A percentile compares a stretch with the other conserved stretches of the same genome.
Evolutionary conservation across 2,888 invertebrate genomes (phyloP).

Genomic region (Sycophila texana): DNA sequence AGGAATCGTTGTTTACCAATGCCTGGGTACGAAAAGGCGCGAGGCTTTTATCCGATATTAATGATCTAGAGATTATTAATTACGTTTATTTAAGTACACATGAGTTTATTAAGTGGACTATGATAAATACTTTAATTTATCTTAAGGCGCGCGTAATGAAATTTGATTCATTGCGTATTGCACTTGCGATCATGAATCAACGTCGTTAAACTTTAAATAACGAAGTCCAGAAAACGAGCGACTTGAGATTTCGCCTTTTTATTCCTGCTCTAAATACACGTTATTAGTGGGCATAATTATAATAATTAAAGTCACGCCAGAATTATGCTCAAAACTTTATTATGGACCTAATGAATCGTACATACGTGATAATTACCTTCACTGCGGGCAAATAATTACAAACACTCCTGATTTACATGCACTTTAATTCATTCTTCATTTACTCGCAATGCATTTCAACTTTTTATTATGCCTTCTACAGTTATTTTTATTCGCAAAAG

Average conservation of each 20-base stretch:
- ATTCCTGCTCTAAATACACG: neutral
- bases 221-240: neutral
- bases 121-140: too few species aligned
- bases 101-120: too few species aligned
- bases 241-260: neutral
- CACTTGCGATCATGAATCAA: neutral
- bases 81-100: too few species aligned
- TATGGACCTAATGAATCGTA: constrained; percentile 16
- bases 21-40: too few species aligned
- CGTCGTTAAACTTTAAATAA: neutral
- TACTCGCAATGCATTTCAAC: neutral
- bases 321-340: constrained; percentile 19
- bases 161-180: too few species aligned
- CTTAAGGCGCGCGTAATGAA: too few species aligned
- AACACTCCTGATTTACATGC: constrained; percentile 27
- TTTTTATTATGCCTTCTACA: neutral
- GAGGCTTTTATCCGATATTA: too few species aligned
- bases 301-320: constrained; percentile 28
- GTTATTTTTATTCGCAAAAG: too few species aligned
- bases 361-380: constrained; percentile 28
- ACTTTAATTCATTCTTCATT: constrained; percentile 7
- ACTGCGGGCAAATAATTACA: constrained; percentile 24
- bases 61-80: too few species aligned
- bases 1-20: too few species aligned
- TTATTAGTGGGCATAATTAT: constrained; percentile 14